Conservation (phyloP, 2,888 invertebrate genomes). For the Aspidiotus rigidus region DNA sequence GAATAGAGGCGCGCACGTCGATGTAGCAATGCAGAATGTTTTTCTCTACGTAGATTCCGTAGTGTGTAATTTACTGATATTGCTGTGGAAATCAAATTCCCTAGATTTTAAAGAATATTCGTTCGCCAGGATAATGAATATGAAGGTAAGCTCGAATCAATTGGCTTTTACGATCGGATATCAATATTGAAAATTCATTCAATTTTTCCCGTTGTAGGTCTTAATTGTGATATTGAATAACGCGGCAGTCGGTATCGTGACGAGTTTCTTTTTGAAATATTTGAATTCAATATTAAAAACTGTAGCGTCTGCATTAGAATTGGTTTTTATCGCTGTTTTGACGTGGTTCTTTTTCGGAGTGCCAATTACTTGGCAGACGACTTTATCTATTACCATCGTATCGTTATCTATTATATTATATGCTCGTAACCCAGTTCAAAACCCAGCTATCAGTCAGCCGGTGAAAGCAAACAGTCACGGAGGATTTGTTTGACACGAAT, state of each 20-base stretch:
- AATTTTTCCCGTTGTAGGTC: slow-evolving; percentile 36
- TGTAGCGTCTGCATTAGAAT: slow-evolving; percentile 86
- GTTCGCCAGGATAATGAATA: slow-evolving; percentile 29
- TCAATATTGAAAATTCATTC: background rate
- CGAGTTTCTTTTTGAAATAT: slow-evolving; percentile 84
- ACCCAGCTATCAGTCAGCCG: slow-evolving; percentile 2
- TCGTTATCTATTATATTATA: slow-evolving; percentile 76
- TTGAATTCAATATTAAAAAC: slow-evolving; percentile 92
- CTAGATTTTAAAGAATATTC: slow-evolving; percentile 29
- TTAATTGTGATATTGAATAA: slow-evolving; percentile 66
- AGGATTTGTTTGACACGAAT: no score
- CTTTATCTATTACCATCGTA: slow-evolving; percentile 71
- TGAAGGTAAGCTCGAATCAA: slow-evolving; percentile 34
- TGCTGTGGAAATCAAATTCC: slow-evolving; percentile 42
- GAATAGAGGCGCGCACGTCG: slow-evolving; percentile 63
- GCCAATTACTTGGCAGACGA: slow-evolving; percentile 70
- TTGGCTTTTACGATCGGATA: no score
- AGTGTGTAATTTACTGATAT: slow-evolving; percentile 70
- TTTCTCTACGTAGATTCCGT: slow-evolving; percentile 94
- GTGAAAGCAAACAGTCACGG: no score
- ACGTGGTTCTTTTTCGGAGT: slow-evolving; percentile 79
- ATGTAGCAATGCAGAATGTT: slow-evolving; percentile 86
- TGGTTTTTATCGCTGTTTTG: slow-evolving; percentile 79
- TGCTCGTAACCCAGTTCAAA: slow-evolving; percentile 65
- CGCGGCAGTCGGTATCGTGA: slow-evolving; percentile 83